A percentile compares a stretch with the other conserved stretches of the same genome.
These are phyloP conservation scores for Oryzias javanicus DNA, from an alignment of 2,113 vertebrate species.

Conservation along the genomic window DNA sequence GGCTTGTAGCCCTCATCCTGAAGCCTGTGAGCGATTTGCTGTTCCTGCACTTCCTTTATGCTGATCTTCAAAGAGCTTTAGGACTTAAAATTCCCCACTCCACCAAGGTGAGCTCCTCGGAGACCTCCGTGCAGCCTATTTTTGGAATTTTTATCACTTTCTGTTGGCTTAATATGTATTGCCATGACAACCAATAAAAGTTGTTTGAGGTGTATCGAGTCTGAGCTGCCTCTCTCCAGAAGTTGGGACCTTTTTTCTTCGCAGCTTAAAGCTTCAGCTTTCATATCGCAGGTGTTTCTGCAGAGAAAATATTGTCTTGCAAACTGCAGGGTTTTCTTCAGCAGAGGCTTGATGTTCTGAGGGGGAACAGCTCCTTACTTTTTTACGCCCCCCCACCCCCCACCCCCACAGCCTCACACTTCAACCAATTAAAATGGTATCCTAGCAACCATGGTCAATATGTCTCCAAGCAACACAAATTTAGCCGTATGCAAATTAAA, in stretches of 20 bases:
- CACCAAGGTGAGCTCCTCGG: slow-evolving; percentile 6
- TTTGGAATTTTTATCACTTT: slow-evolving; percentile 32
- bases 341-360: slow-evolving; percentile 29
- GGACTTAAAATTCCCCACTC: slow-evolving; percentile 2
- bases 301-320: slow-evolving; percentile 8
- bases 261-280: slow-evolving; percentile 1
- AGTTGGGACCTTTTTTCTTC: slow-evolving; percentile 15
- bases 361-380: slow-evolving; percentile 14
- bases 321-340: slow-evolving; percentile 3
- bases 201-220: slow-evolving; percentile 19
- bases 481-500: slow-evolving; percentile 42
- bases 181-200: slow-evolving; percentile 36
- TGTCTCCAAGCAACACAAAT: slow-evolving; percentile 60
- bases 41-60: slow-evolving; percentile 26
- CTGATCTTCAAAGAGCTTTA: slow-evolving; percentile 27
- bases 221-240: slow-evolving; percentile 2
- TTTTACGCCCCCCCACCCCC: slow-evolving; percentile 31
- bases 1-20: neutral
- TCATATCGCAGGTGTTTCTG: slow-evolving; percentile 6
- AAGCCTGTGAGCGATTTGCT: slow-evolving; percentile 15
- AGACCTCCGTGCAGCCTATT: slow-evolving; percentile 33
- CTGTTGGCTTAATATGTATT: slow-evolving; percentile 29
- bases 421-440: slow-evolving; percentile 64
- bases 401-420: slow-evolving; percentile 40
- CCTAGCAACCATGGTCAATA: slow-evolving; percentile 63